Percentiles rank a stretch among this genome's conserved stretches.
Evolutionary conservation across 2,113 vertebrate species (phyloP).

Genomic region (Tricholaema leucomelas): DNA sequence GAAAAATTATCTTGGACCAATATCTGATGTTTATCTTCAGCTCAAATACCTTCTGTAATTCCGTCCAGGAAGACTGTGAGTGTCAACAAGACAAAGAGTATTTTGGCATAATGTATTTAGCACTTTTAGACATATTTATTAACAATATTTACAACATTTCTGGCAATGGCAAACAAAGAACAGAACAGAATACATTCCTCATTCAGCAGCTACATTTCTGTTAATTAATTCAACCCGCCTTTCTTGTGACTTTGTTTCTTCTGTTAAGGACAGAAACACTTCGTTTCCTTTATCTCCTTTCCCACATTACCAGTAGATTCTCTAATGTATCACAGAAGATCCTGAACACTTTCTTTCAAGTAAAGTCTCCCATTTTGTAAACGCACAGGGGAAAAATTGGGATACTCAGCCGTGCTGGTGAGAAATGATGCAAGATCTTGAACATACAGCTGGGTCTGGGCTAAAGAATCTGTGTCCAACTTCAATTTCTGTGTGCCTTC

Average conservation of each 20-base stretch:
- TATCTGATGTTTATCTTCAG: constrained; percentile 6
- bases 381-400: not conserved
- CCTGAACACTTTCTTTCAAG: not conserved
- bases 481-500: no score
- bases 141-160: constrained; percentile 15
- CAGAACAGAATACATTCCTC: not conserved
- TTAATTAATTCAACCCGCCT: not conserved
- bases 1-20: constrained; percentile 11
- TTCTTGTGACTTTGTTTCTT: not conserved
- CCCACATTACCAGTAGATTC: not conserved
- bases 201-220: not conserved
- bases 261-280: not conserved
- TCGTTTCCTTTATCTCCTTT: not conserved
- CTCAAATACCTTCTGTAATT: constrained; percentile 16
- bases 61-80: constrained; percentile 13
- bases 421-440: not conserved
- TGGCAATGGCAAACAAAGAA: not conserved
- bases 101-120: not conserved
- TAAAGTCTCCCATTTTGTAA: not conserved
- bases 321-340: not conserved
- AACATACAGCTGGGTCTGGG: not conserved
- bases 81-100: not conserved
- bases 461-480: not conserved
- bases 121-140: constrained; percentile 35
- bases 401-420: rapidly evolving